A percentile compares a stretch with the other conserved stretches of the same genome.
phyloP scores from a whole-genome alignment of 2,888 invertebrate genomes.

The Gibbula magus region DNA sequence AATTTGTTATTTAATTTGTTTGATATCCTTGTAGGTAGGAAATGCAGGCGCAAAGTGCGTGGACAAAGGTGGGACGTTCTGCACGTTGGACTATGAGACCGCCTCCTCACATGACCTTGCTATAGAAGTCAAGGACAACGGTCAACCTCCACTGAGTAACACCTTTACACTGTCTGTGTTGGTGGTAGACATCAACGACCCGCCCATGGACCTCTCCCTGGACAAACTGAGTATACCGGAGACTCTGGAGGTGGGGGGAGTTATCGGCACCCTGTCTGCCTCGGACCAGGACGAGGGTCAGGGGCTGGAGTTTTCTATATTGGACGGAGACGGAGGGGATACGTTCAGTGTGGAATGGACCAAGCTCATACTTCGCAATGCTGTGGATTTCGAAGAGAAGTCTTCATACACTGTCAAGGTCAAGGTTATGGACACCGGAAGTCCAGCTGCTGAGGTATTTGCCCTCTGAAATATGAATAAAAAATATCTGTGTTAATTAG shows the following conservation, averaged over 20 bases:
- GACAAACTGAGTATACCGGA: conserved; percentile 38
- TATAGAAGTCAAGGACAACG: conserved; percentile 50
- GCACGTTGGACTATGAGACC: conserved; percentile 52
- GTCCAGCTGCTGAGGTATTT: neutral
- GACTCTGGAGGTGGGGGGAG: conserved; percentile 24
- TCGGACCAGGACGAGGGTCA: conserved; percentile 49
- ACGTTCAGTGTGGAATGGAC: conserved; percentile 28
- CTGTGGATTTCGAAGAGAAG: conserved; percentile 40
- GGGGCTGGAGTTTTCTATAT: conserved; percentile 36
- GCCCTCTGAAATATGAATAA: neutral
- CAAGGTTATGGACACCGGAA: conserved; percentile 20
- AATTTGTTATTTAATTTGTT: neutral
- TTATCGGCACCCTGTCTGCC: conserved; percentile 34
- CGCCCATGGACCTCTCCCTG: conserved; percentile 43
- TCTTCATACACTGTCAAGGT: conserved; percentile 30
- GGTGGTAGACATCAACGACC: conserved; percentile 53
- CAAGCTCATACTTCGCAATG: conserved; percentile 22
- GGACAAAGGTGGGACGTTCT: conserved; percentile 32
- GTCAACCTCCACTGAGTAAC: conserved; percentile 40
- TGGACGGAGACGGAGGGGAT: conserved; percentile 16
- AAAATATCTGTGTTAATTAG: neutral
- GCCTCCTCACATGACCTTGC: conserved; percentile 34
- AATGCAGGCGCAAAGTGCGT: conserved; percentile 39
- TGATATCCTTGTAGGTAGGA: conserved; percentile 37
- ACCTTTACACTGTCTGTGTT: conserved; percentile 37